Base-by-base conservation (phyloP, 2,888 invertebrate genomes). In the Drosophila niveifrons region DNA sequence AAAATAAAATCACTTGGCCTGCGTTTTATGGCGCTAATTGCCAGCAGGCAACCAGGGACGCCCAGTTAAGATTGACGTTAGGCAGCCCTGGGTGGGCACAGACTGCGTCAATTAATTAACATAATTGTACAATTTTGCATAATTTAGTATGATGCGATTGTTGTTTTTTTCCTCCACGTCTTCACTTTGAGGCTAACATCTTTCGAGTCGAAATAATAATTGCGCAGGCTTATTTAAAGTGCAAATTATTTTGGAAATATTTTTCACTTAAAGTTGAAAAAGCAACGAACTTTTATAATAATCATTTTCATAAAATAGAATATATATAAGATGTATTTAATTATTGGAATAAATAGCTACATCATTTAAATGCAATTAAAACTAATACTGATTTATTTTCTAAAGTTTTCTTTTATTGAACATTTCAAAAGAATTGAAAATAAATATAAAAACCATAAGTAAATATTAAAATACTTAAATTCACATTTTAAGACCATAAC, bases 71-170 rank as follows among this genome's bases (percentile, higher is more conserved):
- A 55, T 34, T 59, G 43, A n/a, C 43, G 44, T n/a, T 18, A 8
- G 53, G 17, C 43, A 34, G 48, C 43, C 46, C 57, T 23, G 43
- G 29, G 29, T 29, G 43, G 46, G 57, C 50, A 13, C 18, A 52
- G 52, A 55, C 29, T 55, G 55, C 88, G 71, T 84, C 89, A 85
- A 85, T 85, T 85, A 89, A 85, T 85, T 85, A 81, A 84, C 85
- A 85, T 85, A 89, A 85, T 85, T 85, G 89, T 84, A 84, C 74
- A 83, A 84, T 89, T 85, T 89, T 89, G 82, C 82, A 85, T 85
- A 85, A 84, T 73, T 88, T 76, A 78, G 71, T 58, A 51, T 47
- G 66, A 47, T 44, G 74, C 58, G 65, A 69, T 81, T 50, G 31
- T 62, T 67, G 31, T 62, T 67, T 62, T 53, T 50, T n/a, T n/a